Percentiles rank a stretch among this genome's conserved stretches.
phyloP scores from a whole-genome alignment of 2,888 invertebrate genomes.

The Meganola albula region DNA sequence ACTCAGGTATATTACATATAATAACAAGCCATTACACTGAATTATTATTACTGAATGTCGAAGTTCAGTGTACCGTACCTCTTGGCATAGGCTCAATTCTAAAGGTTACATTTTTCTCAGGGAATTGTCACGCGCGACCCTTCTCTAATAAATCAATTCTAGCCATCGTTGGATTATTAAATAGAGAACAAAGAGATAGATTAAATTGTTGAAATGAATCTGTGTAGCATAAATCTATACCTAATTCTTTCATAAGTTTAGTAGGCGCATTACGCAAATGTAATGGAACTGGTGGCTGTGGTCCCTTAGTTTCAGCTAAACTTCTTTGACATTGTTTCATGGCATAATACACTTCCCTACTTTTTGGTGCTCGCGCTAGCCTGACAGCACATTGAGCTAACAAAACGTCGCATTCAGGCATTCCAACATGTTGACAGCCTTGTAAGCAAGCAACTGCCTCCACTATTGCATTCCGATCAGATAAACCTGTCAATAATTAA shows the following conservation, averaged over 20 bases:
- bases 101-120: no score
- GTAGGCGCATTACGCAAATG: slow-evolving; percentile 90
- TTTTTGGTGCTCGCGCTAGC: slow-evolving; percentile 87
- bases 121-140: no score
- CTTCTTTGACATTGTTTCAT: slow-evolving; percentile 79
- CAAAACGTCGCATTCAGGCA: slow-evolving; percentile 88
- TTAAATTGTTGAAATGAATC: no score
- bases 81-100: no score
- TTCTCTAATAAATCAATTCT: no score
- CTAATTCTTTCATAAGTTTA: slow-evolving; percentile 85
- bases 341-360: slow-evolving; percentile 79
- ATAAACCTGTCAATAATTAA: slow-evolving; percentile 79
- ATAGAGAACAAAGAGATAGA: no score
- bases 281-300: slow-evolving; percentile 85
- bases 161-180: no score
- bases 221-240: no score
- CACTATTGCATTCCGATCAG: slow-evolving; percentile 80
- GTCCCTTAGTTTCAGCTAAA: slow-evolving; percentile 80
- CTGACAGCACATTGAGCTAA: slow-evolving; percentile 87
- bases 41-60: no score
- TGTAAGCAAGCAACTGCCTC: slow-evolving; percentile 86
- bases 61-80: no score
- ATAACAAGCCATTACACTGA: no score
- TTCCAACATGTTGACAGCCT: slow-evolving; percentile 87
- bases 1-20: no score